Conservation (phyloP, 2,888 invertebrate genomes). For the Merodon equestris region DNA sequence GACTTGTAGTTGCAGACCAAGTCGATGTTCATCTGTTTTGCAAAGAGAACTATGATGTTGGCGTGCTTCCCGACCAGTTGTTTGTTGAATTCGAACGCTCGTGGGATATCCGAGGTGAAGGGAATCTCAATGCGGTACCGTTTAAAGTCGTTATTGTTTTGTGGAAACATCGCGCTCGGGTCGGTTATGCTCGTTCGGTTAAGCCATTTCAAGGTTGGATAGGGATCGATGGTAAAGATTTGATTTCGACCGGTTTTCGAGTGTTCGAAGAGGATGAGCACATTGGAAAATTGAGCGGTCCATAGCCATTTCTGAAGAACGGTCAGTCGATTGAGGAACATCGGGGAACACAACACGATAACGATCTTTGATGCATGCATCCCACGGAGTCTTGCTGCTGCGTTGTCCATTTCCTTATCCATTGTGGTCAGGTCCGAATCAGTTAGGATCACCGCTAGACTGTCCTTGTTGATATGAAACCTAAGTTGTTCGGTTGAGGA, state of each 20-base stretch:
- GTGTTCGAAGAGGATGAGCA: slow-evolving; percentile 37
- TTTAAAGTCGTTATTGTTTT: slow-evolving; percentile 8
- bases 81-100: slow-evolving; percentile 15
- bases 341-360: slow-evolving; percentile 24
- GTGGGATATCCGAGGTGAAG: slow-evolving; percentile 40
- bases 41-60: slow-evolving; percentile 38
- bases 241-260: slow-evolving; percentile 8
- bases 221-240: slow-evolving; percentile 37
- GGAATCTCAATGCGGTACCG: slow-evolving; percentile 23
- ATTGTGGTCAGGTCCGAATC: slow-evolving; percentile 25
- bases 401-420: slow-evolving; percentile 7
- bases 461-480: slow-evolving; percentile 5
- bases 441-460: slow-evolving; percentile 26
- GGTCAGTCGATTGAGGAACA: slow-evolving; percentile 9
- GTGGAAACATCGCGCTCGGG: slow-evolving; percentile 9
- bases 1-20: slow-evolving; percentile 21
- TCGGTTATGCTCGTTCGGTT: slow-evolving; percentile 34
- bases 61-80: slow-evolving; percentile 39
- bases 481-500: slow-evolving; percentile 1
- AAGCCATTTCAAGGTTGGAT: slow-evolving; percentile 29
- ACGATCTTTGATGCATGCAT: slow-evolving; percentile 39
- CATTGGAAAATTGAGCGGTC: slow-evolving; percentile 32
- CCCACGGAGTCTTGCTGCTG: slow-evolving; percentile 24
- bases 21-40: slow-evolving; percentile 38
- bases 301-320: slow-evolving; percentile 35